These are phyloP conservation scores for Eristalis tenax DNA, from an alignment of 2,888 invertebrate genomes.

Conservation along the genomic window DNA sequence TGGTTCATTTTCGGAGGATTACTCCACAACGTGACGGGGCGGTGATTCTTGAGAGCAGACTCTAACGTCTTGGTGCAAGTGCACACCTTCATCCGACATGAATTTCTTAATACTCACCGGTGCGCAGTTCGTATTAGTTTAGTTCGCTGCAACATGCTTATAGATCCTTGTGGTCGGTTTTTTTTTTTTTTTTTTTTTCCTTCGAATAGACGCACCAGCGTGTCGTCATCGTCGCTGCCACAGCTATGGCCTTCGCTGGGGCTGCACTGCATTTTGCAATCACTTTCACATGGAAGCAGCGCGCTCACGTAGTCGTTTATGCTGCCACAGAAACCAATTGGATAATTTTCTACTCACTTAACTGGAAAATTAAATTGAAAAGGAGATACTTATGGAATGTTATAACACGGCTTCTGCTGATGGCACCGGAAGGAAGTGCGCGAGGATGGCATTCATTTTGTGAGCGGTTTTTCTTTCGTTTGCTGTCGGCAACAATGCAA, in stretches of 20 bases:
- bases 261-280: constrained; percentile 38
- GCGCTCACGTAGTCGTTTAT: constrained; percentile 33
- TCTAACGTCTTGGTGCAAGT: neutral
- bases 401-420: neutral
- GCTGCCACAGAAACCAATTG: constrained; percentile 67
- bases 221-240: neutral
- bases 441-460: neutral
- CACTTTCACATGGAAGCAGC: constrained; percentile 37
- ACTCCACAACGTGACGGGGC: neutral
- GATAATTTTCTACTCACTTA: constrained; percentile 75
- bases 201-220: neutral
- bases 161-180: neutral
- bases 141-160: neutral
- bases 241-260: neutral
- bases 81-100: constrained; percentile 1
- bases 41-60: neutral
- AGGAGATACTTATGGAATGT: constrained; percentile 39
- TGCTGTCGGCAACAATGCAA: neutral
- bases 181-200: neutral
- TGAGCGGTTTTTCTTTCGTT: neutral
- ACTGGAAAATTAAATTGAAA: constrained; percentile 75
- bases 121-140: neutral
- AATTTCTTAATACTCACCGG: constrained; percentile 3
- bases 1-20: neutral
- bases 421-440: neutral